Base-by-base conservation (phyloP, 2,888 invertebrate genomes). In the Cheilosia variabilis region DNA sequence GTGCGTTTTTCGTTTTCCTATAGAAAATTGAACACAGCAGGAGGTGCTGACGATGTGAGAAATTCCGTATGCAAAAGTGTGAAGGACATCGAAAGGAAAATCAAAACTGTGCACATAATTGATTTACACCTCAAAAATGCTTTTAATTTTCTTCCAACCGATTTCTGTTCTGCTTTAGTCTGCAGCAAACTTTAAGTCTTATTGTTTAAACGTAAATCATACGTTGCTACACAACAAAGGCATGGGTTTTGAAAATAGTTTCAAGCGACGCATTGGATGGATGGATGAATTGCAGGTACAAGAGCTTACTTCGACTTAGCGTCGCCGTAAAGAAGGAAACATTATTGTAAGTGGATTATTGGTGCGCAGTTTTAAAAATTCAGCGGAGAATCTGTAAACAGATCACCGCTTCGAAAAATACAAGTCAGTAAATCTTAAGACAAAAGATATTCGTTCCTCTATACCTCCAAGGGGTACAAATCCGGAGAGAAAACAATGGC, bases 1-100 rank as follows among this genome's bases (percentile, higher is more conserved):
- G 43, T 15, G n/a, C n/a, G 60, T 24, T 60, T n/a, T n/a, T 34
- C n/a, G 4, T 19, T 45, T 17, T 15, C 17, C 34, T 34, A 22
- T n/a, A 43, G 43, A 41, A 43, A 17, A 76, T 24, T 24, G 5
- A 52, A 52, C 52, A 52, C 50, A 52, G 27, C 47, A 45, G 66
- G 50, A 60, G 66, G 65, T 75, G 24, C n/a, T 27, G 50, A 37
- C n/a, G 52, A 24, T n/a, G 41, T 24, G 41, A 41, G 34, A 57
- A 34, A 57, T 34, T 9, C 17, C 17, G 15, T 31, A 17, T n/a
- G 43, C 43, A 17, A 17, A 45, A 17, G 45, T 47, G 47, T 47
- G 7, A 47, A 47, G 17, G 19, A 47, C 19, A 17, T 17, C 43
- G n/a, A 45, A 17, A 2, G 15, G 5, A 4, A 37, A 37, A 37